Base-by-base conservation (phyloP, 2,113 vertebrate genomes). In the Catharus bicknelli region DNA sequence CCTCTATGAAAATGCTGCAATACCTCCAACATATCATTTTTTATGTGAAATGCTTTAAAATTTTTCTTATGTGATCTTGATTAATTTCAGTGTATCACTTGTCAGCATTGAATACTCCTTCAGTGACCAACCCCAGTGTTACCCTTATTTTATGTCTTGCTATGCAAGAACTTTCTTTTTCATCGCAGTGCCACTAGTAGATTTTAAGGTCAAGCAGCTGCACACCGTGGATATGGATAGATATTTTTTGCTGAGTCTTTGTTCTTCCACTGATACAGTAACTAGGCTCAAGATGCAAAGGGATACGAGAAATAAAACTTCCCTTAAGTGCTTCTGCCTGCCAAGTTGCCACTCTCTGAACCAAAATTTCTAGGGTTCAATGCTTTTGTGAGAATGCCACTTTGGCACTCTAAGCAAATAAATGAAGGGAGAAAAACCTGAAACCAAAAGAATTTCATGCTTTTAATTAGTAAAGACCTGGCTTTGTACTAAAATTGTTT, bases 131-230 rank as follows among this genome's bases (percentile, higher is more conserved):
- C 63, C 45, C 51, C 69, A 85, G 92, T 74, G 85, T n/a, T 15
- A 4, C 92, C 86, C 67, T 93, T 66, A 79, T 77, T 93, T 95
- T 62, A 30, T 38, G 64, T 84, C 55, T 94, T 74, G 16, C 30
- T 47, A 12, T 20, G 63, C 1, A 5, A 84, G 76, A 82, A 43
- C 50, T 75, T 69, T 20, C 19, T 69, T 85, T 88, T 89, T 90
- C 57, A 54, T 34, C 36, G 11, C 45, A 74, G 58, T 77, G 40
- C 47, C 30, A 14, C 83, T 93, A 93, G 86, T 47, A 91, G 69
- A 91, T 80, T 64, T 90, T 95, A 94, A 93, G 75, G 89, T 72
- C 54, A 84, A 90, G 81, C 75, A 94, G 93, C 82, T 96, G 90
- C 81, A 61, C 13, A 7, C 26, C 67, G 45, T 94, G 82, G 38